phyloP scores from a whole-genome alignment of 2,797 vertebrate species.

The Macroramphosus scolopax region DNA sequence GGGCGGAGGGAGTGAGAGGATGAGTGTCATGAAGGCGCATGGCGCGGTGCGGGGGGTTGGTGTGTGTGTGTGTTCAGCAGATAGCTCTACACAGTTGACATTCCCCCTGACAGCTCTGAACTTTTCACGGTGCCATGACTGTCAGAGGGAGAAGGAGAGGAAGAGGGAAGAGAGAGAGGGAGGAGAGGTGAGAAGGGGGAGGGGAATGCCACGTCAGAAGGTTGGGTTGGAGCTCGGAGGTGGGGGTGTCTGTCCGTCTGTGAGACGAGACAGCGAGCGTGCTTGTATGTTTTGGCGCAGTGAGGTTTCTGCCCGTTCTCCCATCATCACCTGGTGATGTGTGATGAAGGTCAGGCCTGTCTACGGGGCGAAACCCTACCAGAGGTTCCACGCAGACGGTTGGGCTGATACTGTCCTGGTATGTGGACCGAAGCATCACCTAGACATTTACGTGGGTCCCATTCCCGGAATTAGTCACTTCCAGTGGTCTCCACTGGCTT shows the following conservation, averaged over 20 bases:
- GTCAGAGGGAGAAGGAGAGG: constrained; percentile 60
- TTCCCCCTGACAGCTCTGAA: constrained; percentile 95
- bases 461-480: constrained; percentile 9
- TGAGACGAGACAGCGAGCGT: constrained; percentile 15
- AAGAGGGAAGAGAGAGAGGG: constrained; percentile 32
- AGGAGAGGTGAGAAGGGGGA: constrained; percentile 48
- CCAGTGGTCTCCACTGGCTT: no score
- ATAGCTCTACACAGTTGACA: constrained; percentile 79
- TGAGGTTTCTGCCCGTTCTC: constrained; percentile 63
- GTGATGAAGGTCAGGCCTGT: constrained; percentile 81
- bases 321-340: constrained; percentile 85
- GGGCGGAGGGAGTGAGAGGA: constrained; percentile 27
- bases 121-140: constrained; percentile 87
- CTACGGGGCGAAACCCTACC: constrained; percentile 63
- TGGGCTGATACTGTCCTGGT: constrained; percentile 40
- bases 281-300: constrained; percentile 59
- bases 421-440: constrained; percentile 36
- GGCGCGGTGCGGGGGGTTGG: constrained; percentile 29
- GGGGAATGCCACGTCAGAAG: constrained; percentile 47
- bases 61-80: constrained; percentile 60
- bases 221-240: constrained; percentile 16
- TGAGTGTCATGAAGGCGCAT: constrained; percentile 42
- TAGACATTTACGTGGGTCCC: constrained; percentile 24
- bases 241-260: constrained; percentile 12
- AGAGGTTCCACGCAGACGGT: constrained; percentile 33